These are phyloP conservation scores for Danio kyathit DNA, from an alignment of 2,797 vertebrate species.

Conservation along the genomic window DNA sequence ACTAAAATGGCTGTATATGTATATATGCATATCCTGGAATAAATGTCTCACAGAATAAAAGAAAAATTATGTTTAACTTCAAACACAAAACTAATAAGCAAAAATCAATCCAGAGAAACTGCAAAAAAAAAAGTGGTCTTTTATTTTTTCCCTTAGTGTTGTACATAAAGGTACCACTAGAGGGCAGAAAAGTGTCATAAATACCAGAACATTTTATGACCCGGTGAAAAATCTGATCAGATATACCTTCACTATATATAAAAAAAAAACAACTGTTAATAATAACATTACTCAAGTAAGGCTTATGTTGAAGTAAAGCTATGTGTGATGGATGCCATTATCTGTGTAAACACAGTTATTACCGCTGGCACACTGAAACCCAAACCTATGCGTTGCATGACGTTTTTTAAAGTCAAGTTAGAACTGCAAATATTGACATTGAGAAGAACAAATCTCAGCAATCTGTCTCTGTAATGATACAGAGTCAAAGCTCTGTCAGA, in stretches of 20 bases:
- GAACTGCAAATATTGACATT: slow-evolving; percentile 58
- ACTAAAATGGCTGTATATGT: too few relatives aligned
- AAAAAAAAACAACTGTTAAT: slow-evolving; percentile 6
- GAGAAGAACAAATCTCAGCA: slow-evolving; percentile 37
- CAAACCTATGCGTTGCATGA: neutral
- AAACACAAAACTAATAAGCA: too few relatives aligned
- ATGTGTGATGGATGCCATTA: slow-evolving; percentile 24
- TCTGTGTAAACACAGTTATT: slow-evolving; percentile 18
- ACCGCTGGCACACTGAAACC: slow-evolving; percentile 24
- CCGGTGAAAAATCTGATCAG: neutral
- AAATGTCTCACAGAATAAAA: too few relatives aligned
- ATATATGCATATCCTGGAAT: too few relatives aligned
- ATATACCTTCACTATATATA: neutral
- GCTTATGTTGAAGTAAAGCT: slow-evolving; percentile 7
- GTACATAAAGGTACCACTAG: slow-evolving; percentile 60
- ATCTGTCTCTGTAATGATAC: slow-evolving; percentile 28
- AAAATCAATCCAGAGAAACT: too few relatives aligned
- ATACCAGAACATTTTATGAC: neutral
- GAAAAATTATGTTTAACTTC: too few relatives aligned
- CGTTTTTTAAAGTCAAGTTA: slow-evolving; percentile 32
- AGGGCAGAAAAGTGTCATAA: slow-evolving; percentile 56
- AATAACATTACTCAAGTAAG: slow-evolving; percentile 24
- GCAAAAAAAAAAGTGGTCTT: too few relatives aligned
- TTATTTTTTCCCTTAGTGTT: too few relatives aligned
- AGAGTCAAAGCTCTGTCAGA: slow-evolving; percentile 32